A percentile compares a stretch with the other conserved stretches of the same genome.
Evolutionary conservation across 2,797 vertebrate species (phyloP).

Genomic region (Danionella dracula): DNA sequence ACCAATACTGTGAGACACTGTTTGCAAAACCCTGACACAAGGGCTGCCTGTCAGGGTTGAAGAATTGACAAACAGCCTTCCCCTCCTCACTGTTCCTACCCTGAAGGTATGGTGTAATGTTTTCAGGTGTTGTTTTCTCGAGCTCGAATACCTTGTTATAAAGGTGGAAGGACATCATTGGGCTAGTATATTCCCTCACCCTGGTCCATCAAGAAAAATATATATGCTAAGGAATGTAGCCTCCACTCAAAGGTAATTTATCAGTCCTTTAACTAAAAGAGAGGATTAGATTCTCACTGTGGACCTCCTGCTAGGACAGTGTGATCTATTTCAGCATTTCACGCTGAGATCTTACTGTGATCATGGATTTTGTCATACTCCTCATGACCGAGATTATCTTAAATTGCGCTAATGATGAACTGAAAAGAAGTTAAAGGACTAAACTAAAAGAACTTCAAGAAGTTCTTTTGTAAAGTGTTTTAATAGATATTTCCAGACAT

Average conservation of each 20-base stretch:
- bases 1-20: too few relatives aligned
- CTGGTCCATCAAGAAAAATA: constrained; percentile 40
- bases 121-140: constrained; percentile 49
- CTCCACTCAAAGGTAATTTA: background rate
- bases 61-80: constrained; percentile 24
- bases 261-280: constrained; percentile 9
- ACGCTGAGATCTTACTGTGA: constrained; percentile 4
- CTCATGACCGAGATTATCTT: background rate
- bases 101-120: constrained; percentile 42
- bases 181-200: constrained; percentile 33
- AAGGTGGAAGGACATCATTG: constrained; percentile 28
- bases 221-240: background rate
- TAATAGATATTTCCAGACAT: too few relatives aligned
- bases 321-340: constrained; percentile 7
- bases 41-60: constrained; percentile 31
- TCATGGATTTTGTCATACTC: constrained; percentile 1
- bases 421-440: background rate
- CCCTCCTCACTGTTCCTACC: constrained; percentile 9
- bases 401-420: background rate
- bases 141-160: constrained; percentile 25
- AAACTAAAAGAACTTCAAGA: too few relatives aligned
- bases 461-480: too few relatives aligned
- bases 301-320: background rate
- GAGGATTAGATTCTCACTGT: constrained; percentile 13
- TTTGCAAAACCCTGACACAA: constrained; percentile 41